Evolutionary conservation across 2,888 invertebrate species (phyloP).

Genomic region (Drosophila parthenogenetica): DNA sequence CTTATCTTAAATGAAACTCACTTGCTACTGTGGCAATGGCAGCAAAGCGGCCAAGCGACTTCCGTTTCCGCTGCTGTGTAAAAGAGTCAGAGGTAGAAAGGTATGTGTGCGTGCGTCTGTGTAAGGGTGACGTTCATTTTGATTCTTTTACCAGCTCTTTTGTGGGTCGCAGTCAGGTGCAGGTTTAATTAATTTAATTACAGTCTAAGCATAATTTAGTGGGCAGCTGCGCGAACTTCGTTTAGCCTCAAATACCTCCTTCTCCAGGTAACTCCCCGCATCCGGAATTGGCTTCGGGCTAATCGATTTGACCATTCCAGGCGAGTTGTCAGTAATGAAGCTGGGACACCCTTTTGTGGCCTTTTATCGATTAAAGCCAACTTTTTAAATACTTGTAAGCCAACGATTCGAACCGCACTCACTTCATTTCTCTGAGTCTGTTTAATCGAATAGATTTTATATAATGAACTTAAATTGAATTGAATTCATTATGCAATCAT

Average conservation of each 20-base stretch:
- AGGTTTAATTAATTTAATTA: constrained; percentile 83
- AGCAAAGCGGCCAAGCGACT: constrained; percentile 31
- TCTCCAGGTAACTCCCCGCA: not conserved
- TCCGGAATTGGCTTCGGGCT: constrained; percentile 30
- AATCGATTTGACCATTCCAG: constrained; percentile 58
- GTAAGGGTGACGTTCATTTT: constrained; percentile 37
- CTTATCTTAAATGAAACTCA: constrained; percentile 75
- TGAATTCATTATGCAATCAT: not conserved
- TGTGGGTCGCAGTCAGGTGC: constrained; percentile 68
- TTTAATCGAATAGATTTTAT: constrained; percentile 35
- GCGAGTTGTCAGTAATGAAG: constrained; percentile 43
- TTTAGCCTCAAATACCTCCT: constrained; percentile 33
- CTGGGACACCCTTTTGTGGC: constrained; percentile 16
- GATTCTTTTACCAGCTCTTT: constrained; percentile 51
- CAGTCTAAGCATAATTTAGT: constrained; percentile 80
- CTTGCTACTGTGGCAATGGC: constrained; percentile 44
- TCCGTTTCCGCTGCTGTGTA: constrained; percentile 57
- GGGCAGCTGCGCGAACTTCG: constrained; percentile 69
- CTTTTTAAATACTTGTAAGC: constrained; percentile 32
- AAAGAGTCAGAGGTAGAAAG: constrained; percentile 1
- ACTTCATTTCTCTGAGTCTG: not conserved
- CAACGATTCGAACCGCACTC: not conserved
- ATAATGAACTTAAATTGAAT: not conserved
- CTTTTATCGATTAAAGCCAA: constrained; percentile 31
- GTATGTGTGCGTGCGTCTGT: constrained; percentile 1